Conservation (phyloP, 2,113 vertebrate genomes). For the human (Homo sapiens) region GRCh38 chr21:27484001-27484500, state of each 20-base stretch:
- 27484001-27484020: not conserved
- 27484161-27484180: not conserved
- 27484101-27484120: not conserved
- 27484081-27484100: not conserved
- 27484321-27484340: not conserved
- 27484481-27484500: not conserved
- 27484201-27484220: not conserved
- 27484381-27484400: not conserved
- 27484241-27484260: not conserved
- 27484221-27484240: not conserved
- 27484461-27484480: not conserved
- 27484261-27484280: not conserved
- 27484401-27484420: not conserved
- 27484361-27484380: not conserved
- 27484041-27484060: not conserved
- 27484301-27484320: not conserved
- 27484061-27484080: not conserved
- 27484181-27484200: not conserved
- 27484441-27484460: not conserved
- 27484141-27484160: not conserved
- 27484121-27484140: not conserved
- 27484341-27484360: not conserved
- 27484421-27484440: not conserved
- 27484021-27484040: no score
- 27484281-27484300: not conserved